Evolutionary conservation across 2,888 invertebrate species (phyloP), one percentile per base, ranked within the genome.

Genomic region (Acleris literana): DNA sequence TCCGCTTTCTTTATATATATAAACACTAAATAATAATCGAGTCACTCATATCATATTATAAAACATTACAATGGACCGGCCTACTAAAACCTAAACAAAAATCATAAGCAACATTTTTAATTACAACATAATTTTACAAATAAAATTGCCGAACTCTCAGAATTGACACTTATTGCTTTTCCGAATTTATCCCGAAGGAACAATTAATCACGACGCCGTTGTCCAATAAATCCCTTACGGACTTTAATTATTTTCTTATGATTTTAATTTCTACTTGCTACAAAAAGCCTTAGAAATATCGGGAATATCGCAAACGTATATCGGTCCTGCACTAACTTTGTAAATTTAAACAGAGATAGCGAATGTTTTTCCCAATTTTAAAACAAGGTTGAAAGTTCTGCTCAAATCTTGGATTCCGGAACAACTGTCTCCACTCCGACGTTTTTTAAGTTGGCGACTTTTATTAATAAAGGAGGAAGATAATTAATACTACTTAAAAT

Each of bases 211-310:
- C 88, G 88, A 85, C 83, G 81, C 81, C 82, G 82, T 83, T 84
- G 85, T 87, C 90, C 91, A 91, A 93, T 93, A 93, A 93, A 92
- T 93, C 87, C 90, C 87, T 87, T 86, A 88, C 90, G 87, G 84
- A 87, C 86, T 90, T 90, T 90, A 92, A 93, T 93, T 93, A 92
- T 92, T 92, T 93, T 92, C 92, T 92, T 93, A 93, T 92, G 90
- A 93, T 92, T 93, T 92, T 91, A 92, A 93, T 93, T 93, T 92
- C 83, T 85, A 74, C 79, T 74, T 75, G 75, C 72, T 70, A 72
- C 49, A 6, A 48, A 39, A 43, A 53, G 22, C 58, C 39, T 65
- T 63, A 53, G 18, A 18, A 55, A 46, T 20, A 4, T 18, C 7
- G 9, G 33, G 9, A 33, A 33, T 33, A 20, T 9, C 25, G 39